Conservation (phyloP, 2,797 vertebrate genomes). For the Tolypeutes matacus region DNA sequence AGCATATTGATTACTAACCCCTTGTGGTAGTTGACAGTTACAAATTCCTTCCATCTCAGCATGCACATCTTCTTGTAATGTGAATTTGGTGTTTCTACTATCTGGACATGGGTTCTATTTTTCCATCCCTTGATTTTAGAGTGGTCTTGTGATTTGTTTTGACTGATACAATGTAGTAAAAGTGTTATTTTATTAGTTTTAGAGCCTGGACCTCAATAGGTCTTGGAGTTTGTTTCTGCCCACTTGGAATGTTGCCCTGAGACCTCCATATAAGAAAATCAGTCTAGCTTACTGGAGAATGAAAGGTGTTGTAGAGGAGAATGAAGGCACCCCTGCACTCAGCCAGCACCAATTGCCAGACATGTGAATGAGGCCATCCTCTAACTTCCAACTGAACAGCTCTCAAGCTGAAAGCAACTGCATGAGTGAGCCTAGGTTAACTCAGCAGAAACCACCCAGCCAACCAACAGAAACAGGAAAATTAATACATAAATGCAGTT, state of each 20-base stretch:
- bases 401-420: neutral
- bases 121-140: neutral
- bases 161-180: neutral
- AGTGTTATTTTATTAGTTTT: neutral
- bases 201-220: neutral
- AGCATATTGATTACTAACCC: neutral
- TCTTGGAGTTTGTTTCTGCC: neutral
- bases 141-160: neutral
- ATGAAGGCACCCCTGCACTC: fast-evolving
- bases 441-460: neutral
- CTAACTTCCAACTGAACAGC: neutral
- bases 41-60: neutral
- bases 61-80: neutral
- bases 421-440: neutral
- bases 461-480: neutral
- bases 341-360: neutral
- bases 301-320: neutral
- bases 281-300: neutral
- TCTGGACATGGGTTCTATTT: neutral
- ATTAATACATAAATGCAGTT: neutral
- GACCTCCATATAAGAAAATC: neutral
- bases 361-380: neutral
- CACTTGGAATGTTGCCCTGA: neutral
- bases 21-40: neutral
- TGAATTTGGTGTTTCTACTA: neutral